Percentiles rank a stretch among this genome's conserved stretches.
Conservation (phyloP, 2,113 vertebrate species). For the Tinamus guttatus region DNA sequence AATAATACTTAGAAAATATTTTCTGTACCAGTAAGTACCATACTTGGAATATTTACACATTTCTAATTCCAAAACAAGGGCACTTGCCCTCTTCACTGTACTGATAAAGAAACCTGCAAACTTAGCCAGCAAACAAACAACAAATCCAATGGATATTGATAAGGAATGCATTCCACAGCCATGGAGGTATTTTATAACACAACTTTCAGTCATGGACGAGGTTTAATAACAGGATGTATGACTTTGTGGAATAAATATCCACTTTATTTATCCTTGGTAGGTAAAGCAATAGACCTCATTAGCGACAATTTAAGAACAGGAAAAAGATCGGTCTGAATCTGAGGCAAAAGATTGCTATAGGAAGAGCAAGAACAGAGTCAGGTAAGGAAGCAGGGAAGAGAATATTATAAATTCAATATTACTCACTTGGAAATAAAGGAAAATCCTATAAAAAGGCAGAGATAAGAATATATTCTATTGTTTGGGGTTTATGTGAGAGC, state of each 20-base stretch:
- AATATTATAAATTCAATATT: neutral
- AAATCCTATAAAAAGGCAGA: neutral
- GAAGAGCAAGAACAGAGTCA: neutral
- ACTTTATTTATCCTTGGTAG: conserved; percentile 2
- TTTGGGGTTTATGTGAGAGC: neutral
- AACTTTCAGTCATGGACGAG: neutral
- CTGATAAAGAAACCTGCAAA: neutral
- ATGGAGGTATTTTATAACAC: neutral
- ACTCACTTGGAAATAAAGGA: neutral
- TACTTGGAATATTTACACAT: neutral
- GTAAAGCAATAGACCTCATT: neutral
- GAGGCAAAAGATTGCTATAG: neutral
- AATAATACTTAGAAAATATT: neutral
- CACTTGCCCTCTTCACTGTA: neutral
- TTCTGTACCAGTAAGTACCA: neutral
- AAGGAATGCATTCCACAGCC: neutral
- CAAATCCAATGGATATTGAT: neutral
- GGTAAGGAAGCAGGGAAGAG: neutral
- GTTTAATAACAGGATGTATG: neutral
- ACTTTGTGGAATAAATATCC: neutral
- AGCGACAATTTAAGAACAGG: neutral
- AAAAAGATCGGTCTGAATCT: neutral
- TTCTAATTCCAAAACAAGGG: neutral
- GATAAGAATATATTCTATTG: neutral
- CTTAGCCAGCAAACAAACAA: conserved; percentile 3